These are phyloP conservation scores for Subacronicta megacephala DNA, from an alignment of 2,888 invertebrate genomes.

Conservation along the genomic window DNA sequence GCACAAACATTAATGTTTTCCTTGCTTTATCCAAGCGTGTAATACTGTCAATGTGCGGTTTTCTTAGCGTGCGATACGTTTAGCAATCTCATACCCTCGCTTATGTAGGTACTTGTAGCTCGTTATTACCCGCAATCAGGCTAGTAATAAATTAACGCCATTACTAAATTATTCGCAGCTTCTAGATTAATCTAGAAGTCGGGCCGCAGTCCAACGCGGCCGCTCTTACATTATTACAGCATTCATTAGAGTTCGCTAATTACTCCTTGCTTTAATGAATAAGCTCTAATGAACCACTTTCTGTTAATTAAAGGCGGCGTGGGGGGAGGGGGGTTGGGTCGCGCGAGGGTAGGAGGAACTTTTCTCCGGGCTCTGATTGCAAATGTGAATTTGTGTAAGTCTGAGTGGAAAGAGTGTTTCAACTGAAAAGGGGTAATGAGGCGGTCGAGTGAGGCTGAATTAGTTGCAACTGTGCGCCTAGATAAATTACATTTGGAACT, in stretches of 20 bases:
- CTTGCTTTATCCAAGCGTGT: too few relatives aligned
- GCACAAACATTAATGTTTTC: too few relatives aligned
- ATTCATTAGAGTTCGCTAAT: slow-evolving; percentile 96
- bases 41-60: not conserved
- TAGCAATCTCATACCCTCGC: slow-evolving; percentile 35
- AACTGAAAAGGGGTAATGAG: slow-evolving; percentile 88
- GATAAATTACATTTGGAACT: slow-evolving; percentile 64
- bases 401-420: slow-evolving; percentile 87
- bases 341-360: slow-evolving; percentile 75
- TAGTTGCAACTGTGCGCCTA: slow-evolving; percentile 79
- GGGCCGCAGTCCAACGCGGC: slow-evolving; percentile 87
- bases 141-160: slow-evolving; percentile 85
- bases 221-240: slow-evolving; percentile 93
- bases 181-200: slow-evolving; percentile 89
- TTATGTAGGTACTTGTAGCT: slow-evolving; percentile 57
- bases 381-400: slow-evolving; percentile 90
- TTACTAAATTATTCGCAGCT: slow-evolving; percentile 87
- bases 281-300: slow-evolving; percentile 97
- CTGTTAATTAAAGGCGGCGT: slow-evolving; percentile 95
- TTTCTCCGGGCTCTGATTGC: slow-evolving; percentile 89
- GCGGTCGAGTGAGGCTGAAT: slow-evolving; percentile 83
- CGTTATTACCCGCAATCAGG: slow-evolving; percentile 82
- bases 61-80: not conserved
- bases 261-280: slow-evolving; percentile 97
- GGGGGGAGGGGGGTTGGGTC: slow-evolving; percentile 64